Evolutionary conservation across 2,797 vertebrate species (phyloP), one percentile per base, ranked within the genome.

Genomic region (Falco peregrinus): DNA sequence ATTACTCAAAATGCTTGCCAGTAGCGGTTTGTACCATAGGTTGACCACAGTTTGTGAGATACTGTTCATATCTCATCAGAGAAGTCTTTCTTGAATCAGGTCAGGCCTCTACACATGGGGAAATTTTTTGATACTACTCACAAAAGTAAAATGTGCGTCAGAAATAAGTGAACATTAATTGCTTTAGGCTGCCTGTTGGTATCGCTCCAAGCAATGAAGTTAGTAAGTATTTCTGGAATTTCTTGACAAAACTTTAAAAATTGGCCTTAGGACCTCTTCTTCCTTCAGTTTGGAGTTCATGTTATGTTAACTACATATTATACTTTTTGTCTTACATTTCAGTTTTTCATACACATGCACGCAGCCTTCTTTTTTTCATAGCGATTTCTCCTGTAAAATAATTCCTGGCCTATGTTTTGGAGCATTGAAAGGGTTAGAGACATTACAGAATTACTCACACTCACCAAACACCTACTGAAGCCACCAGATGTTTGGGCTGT

Each of bases 161-260:
- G 54, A 92, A 87, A 59, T 24, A 61, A 75, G 54, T 70, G 86
- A 71, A 48, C 14, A 57, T n/a, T 84, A 56, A 29, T 60, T 88
- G 33, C 9, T 94, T 92, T 82, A 73, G 80, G 59, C 68, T 86
- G 88, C 47, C 70, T 89, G 54, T 85, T 88, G 89, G 51, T 64
- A 79, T 11, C 56, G 22, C 12, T 81, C 59, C 65, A 90, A 50
- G 10, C 45, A 65, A 81, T 65, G 65, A 79, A 91, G 74, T 91
- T 84, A 95, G 67, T 56, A 41, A 57, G n/a, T 74, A 88, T 57
- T 91, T 95, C 69, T 81, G 71, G 43, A 91, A 75, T 97, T 97
- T 82, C 68, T 86, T 90, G 75, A 95, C 54, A 92, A 92, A 90
- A 93, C 70, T 64, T 68, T 53, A 21, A 48, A 68, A 73, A 47